Evolutionary conservation across 2,113 vertebrate genomes (phyloP), one percentile per base, ranked within the genome.

Genomic region (Zosterops hypoxanthus): DNA sequence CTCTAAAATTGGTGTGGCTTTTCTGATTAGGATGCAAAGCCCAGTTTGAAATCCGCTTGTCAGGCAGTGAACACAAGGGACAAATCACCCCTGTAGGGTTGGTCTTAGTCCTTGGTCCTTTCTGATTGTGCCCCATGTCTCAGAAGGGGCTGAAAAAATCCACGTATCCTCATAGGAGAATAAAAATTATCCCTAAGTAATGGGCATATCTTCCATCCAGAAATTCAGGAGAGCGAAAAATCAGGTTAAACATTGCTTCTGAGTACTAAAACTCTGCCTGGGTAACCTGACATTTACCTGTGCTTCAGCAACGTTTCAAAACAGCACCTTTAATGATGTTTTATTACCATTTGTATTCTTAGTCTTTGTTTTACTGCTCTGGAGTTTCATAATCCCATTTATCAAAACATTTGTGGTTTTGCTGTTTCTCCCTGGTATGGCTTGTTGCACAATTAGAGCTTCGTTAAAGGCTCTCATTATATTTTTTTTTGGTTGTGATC

Each of bases 401-500:
- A 64, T 61, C 77, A 83, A 71, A 57, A 19, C 49, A 17, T 83
- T 63, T 36, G 64, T 29, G 47, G 21, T 34, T 83, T 76, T 80
- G 33, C 39, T 50, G 17, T 29, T 47, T 31, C 49, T 29, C 29
- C 2, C 29, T 56, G 49, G 20, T 55, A 52, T 47, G 90, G 85
- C 55, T 92, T 88, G 68, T 90, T 95, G 84, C 75, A 80, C 87
- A 88, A 73, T 94, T 80, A 49, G 59, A 65, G 55, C 76, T 86
- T 92, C 2, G 3, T 92, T 94, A 94, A 65, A 86, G 50, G 21
- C 34, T 84, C 64, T 95, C 86, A 66, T 90, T 84, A 75, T 84
- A 71, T 91, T 76, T n/a, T 53, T 53, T 33, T 50, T 55, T 73
- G 31, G 33, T 66, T 86, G 78, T 47, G 84, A 72, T 79, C 29